Percentiles rank a stretch among this genome's conserved stretches.
These are phyloP conservation scores for Fregetta grallaria DNA, from an alignment of 2,113 vertebrate genomes.

Conservation along the genomic window DNA sequence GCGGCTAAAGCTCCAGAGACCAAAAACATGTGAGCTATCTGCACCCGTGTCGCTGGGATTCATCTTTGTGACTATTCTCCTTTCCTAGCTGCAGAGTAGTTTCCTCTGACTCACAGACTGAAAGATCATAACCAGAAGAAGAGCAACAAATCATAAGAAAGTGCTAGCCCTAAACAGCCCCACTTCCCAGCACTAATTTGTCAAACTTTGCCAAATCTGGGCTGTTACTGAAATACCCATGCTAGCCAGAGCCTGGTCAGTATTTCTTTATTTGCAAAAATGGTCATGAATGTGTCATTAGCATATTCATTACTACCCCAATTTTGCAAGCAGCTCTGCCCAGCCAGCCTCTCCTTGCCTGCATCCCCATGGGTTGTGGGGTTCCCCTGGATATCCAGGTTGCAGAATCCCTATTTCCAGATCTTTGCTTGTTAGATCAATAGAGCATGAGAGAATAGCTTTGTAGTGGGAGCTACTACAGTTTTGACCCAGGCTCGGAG, in stretches of 20 bases:
- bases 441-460: neutral
- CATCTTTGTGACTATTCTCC: neutral
- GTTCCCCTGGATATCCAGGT: neutral
- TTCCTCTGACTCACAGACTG: neutral
- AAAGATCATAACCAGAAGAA: neutral
- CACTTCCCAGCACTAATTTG: neutral
- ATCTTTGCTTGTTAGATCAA: neutral
- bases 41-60: neutral
- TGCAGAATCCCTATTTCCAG: neutral
- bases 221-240: neutral
- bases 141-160: neutral
- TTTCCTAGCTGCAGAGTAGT: neutral
- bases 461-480: neutral
- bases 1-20: neutral
- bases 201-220: neutral
- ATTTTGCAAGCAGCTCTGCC: neutral
- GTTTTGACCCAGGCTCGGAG: fast-evolving
- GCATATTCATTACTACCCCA: neutral
- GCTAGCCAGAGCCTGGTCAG: neutral
- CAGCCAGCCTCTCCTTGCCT: neutral
- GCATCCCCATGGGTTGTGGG: neutral
- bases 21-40: neutral
- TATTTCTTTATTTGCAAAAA: neutral
- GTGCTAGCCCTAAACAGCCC: neutral
- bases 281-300: neutral